These are phyloP conservation scores for Drosophila dunni DNA, from an alignment of 1,140 invertebrate genomes.

Conservation along the genomic window DNA sequence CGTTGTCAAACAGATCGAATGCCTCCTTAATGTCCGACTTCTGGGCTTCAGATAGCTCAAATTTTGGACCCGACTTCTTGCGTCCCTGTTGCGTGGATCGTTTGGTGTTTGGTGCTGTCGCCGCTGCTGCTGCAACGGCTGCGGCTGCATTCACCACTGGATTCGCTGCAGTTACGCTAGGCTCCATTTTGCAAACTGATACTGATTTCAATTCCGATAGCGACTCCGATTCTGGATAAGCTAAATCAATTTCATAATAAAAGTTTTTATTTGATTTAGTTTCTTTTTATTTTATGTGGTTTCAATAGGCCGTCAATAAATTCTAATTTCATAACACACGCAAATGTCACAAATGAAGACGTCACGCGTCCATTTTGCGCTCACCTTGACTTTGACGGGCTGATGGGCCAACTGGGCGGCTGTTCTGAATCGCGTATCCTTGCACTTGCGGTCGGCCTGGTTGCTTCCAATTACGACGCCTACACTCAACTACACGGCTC, in stretches of 20 bases:
- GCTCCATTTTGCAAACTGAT: slow-evolving; percentile 54
- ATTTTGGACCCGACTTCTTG: slow-evolving; percentile 89
- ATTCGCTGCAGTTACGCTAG: slow-evolving; percentile 43
- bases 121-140: slow-evolving; percentile 13
- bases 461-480: slow-evolving; percentile 39
- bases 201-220: slow-evolving; percentile 25
- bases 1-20: slow-evolving; percentile 97
- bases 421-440: slow-evolving; percentile 49
- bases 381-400: slow-evolving; percentile 63
- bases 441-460: slow-evolving; percentile 49
- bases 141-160: slow-evolving; percentile 9
- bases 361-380: slow-evolving; percentile 41
- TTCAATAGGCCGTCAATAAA: slow-evolving; percentile 35
- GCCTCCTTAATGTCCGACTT: slow-evolving; percentile 97
- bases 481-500: slow-evolving; percentile 29
- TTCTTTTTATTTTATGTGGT: slow-evolving; percentile 4
- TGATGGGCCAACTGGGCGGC: slow-evolving; percentile 11
- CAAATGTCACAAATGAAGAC: slow-evolving; percentile 53
- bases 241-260: slow-evolving; percentile 41
- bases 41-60: slow-evolving; percentile 95
- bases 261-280: slow-evolving; percentile 4
- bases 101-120: slow-evolving; percentile 40
- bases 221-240: slow-evolving; percentile 8
- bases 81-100: slow-evolving; percentile 74
- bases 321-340: slow-evolving; percentile 67